phyloP scores from a whole-genome alignment of 2,113 vertebrate genomes.

The Podocnemis expansa region DNA sequence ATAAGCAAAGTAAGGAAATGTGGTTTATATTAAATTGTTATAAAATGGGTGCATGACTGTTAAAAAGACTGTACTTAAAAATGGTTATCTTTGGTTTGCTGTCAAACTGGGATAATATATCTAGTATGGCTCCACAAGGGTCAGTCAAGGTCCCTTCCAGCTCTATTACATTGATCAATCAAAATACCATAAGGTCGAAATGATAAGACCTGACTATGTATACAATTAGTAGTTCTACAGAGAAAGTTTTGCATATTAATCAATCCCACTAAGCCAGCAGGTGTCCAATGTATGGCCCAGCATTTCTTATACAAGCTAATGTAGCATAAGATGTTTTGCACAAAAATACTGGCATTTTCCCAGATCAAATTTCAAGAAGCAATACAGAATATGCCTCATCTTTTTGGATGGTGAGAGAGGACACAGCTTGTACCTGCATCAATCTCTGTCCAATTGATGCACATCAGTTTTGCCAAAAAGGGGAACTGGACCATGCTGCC shows the following conservation, averaged over 20 bases:
- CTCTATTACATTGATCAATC: background rate
- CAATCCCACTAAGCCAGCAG: background rate
- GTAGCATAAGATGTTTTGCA: background rate
- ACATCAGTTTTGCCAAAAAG: background rate
- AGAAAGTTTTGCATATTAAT: background rate
- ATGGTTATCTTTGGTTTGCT: background rate
- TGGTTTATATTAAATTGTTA: background rate
- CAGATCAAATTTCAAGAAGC: background rate
- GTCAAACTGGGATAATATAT: background rate
- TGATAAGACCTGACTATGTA: background rate
- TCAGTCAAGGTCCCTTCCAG: background rate
- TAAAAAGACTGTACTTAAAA: background rate
- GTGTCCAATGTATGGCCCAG: background rate
- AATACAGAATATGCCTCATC: background rate
- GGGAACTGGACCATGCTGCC: background rate
- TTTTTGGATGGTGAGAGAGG: background rate
- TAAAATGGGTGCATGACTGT: background rate
- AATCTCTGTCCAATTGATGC: background rate
- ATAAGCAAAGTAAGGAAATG: background rate
- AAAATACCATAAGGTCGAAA: background rate
- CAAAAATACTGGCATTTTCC: background rate
- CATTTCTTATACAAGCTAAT: background rate
- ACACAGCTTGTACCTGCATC: background rate
- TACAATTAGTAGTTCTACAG: background rate
- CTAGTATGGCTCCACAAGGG: background rate